Evolutionary conservation across 2,888 invertebrate genomes (phyloP).

Genomic region (Anodontia alba): DNA sequence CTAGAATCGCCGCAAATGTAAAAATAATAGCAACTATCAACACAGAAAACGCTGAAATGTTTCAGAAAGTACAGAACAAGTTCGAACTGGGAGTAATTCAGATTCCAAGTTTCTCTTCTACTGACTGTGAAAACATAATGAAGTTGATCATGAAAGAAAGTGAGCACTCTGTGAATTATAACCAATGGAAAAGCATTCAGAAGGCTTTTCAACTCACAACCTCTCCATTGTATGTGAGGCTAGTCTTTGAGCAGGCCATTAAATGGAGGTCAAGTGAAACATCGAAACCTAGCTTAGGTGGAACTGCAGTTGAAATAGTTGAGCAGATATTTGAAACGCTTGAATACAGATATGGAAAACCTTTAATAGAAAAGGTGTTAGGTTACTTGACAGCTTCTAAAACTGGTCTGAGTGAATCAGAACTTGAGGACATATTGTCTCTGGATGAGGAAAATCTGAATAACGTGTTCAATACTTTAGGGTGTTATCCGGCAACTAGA

Average conservation of each 20-base stretch:
- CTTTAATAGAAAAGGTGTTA: constrained; percentile 68
- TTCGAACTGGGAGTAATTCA: constrained; percentile 61
- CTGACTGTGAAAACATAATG: constrained; percentile 72
- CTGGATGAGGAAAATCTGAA: constrained; percentile 78
- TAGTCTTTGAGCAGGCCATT: constrained; percentile 71
- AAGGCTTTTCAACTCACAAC: constrained; percentile 66
- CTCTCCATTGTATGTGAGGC: constrained; percentile 72
- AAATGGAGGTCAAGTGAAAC: constrained; percentile 75
- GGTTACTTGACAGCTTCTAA: constrained; percentile 76
- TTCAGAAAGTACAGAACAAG: constrained; percentile 70
- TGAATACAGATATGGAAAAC: constrained; percentile 72
- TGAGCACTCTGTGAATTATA: constrained; percentile 66
- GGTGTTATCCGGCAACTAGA: constrained; percentile 73
- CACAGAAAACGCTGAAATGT: constrained; percentile 65
- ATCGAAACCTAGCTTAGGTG: constrained; percentile 44
- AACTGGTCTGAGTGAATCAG: constrained; percentile 76
- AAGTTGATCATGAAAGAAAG: constrained; percentile 65
- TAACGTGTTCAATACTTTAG: constrained; percentile 68
- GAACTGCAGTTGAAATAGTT: constrained; percentile 71
- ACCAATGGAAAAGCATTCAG: constrained; percentile 72
- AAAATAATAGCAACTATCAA: constrained; percentile 76
- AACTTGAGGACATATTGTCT: constrained; percentile 79
- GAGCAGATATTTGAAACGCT: constrained; percentile 71
- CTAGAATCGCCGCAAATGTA: constrained; percentile 72
- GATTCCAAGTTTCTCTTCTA: constrained; percentile 63